Conservation (phyloP, 37 sponge, comb jelly and placozoan species). For the Axinella damicornis region DNA sequence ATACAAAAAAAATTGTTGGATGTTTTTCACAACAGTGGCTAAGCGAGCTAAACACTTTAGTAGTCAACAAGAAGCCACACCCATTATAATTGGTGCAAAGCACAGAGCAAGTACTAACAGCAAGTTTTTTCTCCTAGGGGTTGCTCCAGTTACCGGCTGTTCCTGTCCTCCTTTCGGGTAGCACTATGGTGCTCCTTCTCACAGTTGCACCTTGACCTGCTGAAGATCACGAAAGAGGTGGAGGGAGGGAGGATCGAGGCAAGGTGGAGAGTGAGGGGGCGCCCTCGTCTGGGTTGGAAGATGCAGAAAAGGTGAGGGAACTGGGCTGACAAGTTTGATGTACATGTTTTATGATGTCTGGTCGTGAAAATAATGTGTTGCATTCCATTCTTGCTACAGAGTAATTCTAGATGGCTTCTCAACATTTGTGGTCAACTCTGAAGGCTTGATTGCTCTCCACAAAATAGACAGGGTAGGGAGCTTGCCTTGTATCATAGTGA, state of each 20-base stretch:
- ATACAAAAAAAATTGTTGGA: no score
- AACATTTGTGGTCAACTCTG: conserved; percentile 62
- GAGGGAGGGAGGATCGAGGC: conserved; percentile 66
- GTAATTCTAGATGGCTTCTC: conserved; percentile 71
- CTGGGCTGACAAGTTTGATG: background rate
- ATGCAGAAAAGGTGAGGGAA: conserved; percentile 25
- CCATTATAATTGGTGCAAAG: no score
- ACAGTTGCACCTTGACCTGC: conserved; percentile 33
- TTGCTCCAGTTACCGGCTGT: conserved; percentile 25
- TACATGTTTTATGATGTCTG: background rate
- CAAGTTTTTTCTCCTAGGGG: background rate
- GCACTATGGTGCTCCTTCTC: background rate
- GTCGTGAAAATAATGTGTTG: background rate
- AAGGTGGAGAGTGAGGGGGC: conserved; percentile 71
- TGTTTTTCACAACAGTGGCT: no score
- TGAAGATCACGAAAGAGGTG: conserved; percentile 72
- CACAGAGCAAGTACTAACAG: no score
- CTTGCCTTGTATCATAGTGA: no score
- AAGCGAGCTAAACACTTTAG: no score
- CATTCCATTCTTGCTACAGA: conserved; percentile 20
- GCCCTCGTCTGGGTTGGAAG: conserved; percentile 5
- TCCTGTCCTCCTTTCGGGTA: conserved; percentile 8
- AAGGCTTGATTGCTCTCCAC: conserved; percentile 57
- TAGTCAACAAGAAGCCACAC: no score
- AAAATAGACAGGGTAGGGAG: conserved; percentile 59